phyloP scores from a whole-genome alignment of 2,797 vertebrate species.

The Alauda arvensis region DNA sequence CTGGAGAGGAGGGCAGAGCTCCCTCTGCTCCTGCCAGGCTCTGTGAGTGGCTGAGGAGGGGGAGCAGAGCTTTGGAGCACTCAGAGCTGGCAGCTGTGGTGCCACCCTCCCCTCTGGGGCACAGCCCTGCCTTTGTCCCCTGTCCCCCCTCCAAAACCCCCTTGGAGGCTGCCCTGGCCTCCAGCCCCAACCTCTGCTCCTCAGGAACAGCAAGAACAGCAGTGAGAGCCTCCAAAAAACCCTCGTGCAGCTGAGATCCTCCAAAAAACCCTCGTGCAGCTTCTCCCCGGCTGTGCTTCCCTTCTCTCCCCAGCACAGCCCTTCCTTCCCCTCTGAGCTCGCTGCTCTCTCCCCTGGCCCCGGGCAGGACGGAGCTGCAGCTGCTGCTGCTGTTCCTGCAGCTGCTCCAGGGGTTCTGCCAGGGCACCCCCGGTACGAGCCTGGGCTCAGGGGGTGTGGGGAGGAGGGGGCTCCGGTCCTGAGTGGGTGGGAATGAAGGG shows the following conservation, averaged over 20 bases:
- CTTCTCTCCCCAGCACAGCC: not conserved
- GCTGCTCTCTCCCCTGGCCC: not conserved
- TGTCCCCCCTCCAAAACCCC: not conserved
- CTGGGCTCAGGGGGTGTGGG: not conserved
- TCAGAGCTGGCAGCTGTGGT: rapidly evolving
- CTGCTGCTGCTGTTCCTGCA: not conserved
- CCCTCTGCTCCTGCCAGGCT: not conserved
- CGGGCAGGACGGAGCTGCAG: constrained; percentile 8
- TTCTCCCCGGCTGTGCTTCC: not conserved
- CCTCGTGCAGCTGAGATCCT: not conserved
- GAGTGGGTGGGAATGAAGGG: not conserved
- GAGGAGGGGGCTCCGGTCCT: not conserved
- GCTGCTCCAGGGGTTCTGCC: not conserved
- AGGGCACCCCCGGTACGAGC: not conserved
- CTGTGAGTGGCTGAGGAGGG: rapidly evolving
- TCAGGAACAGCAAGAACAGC: not conserved
- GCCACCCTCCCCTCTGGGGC: rapidly evolving
- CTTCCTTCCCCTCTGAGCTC: constrained; percentile 40
- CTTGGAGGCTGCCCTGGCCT: not conserved
- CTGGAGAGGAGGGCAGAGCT: not conserved
- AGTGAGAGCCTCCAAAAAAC: not conserved
- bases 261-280: not conserved
- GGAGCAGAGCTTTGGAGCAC: not conserved
- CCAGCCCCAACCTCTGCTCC: not conserved
- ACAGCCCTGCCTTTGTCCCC: not conserved